Conservation (phyloP, 2,888 invertebrate species). For the Julus scandinavius region DNA sequence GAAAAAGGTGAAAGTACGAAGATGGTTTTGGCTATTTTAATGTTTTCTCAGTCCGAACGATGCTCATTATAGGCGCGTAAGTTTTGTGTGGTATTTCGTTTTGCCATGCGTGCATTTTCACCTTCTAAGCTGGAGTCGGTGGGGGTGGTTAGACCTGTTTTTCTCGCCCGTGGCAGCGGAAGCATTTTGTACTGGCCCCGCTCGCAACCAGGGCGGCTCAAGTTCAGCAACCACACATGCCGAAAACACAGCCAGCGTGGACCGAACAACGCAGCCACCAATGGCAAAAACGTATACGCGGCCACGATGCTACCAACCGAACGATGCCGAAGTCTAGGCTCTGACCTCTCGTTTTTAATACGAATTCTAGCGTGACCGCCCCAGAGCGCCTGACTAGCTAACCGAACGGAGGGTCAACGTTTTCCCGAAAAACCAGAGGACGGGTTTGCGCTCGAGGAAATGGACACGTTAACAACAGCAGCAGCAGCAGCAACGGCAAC, state of each 20-base stretch:
- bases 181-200: conserved; percentile 50
- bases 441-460: conserved; percentile 22
- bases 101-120: conserved; percentile 47
- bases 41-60: not conserved
- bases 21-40: conserved; percentile 35
- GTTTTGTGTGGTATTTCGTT: not conserved
- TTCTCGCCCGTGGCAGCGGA: conserved; percentile 54
- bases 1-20: conserved; percentile 46
- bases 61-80: conserved; percentile 17
- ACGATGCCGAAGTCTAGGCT: conserved; percentile 51
- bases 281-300: not conserved
- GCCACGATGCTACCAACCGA: not conserved
- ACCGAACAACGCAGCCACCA: not conserved
- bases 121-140: conserved; percentile 5
- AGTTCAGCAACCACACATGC: conserved; percentile 15
- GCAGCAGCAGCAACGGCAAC: not conserved
- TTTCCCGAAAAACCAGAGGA: conserved; percentile 7
- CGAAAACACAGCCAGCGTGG: not conserved
- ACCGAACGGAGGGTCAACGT: conserved; percentile 29
- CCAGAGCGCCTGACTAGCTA: conserved; percentile 46
- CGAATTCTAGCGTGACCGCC: conserved; percentile 51
- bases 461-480: conserved; percentile 30
- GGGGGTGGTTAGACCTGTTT: conserved; percentile 53
- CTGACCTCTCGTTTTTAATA: conserved; percentile 41
- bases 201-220: conserved; percentile 8